A percentile compares a stretch with the other conserved stretches of the same genome.
These are phyloP conservation scores for Saguinus midas DNA, from an alignment of 2,113 vertebrate species.

Conservation along the genomic window DNA sequence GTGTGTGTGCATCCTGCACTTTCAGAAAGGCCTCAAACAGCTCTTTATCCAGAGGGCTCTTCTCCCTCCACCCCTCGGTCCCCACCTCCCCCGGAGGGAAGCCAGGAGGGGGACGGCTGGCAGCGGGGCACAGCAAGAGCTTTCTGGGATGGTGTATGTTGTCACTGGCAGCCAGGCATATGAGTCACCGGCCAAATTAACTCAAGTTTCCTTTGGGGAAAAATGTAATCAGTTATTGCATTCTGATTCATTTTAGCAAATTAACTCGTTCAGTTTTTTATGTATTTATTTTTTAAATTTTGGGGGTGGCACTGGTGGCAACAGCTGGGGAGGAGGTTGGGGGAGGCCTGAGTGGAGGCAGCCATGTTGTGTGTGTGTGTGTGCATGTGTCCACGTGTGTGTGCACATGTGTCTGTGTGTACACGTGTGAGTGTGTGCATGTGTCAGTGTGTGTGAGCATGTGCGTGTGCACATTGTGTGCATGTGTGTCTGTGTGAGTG, in stretches of 20 bases:
- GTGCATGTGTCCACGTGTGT: background rate
- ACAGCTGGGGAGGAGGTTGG: background rate
- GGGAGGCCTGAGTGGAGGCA: background rate
- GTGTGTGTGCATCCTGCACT: background rate
- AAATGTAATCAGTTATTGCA: conserved; percentile 86
- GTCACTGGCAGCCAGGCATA: conserved; percentile 85
- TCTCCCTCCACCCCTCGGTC: background rate
- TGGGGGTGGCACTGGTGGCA: background rate
- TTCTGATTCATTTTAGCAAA: conserved; percentile 83
- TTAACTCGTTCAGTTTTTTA: conserved; percentile 78
- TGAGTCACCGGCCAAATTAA: conserved; percentile 88
- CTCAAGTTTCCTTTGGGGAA: conserved; percentile 88
- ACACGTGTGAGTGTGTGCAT: too few species aligned
- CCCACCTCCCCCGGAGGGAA: background rate
- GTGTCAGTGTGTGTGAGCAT: too few species aligned
- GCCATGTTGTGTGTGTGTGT: background rate
- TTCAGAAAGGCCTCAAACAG: background rate
- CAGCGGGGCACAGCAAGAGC: conserved; percentile 57
- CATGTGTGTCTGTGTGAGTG: too few species aligned
- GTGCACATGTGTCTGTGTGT: too few species aligned
- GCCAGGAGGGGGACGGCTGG: background rate
- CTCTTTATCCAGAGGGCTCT: background rate
- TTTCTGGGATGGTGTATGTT: conserved; percentile 84
- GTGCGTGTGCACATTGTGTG: too few species aligned
- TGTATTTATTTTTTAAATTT: background rate